These are phyloP conservation scores for Ophiothrix spiculata DNA, from an alignment of 35 echinoderm and acorn worm species.

Conservation along the genomic window DNA sequence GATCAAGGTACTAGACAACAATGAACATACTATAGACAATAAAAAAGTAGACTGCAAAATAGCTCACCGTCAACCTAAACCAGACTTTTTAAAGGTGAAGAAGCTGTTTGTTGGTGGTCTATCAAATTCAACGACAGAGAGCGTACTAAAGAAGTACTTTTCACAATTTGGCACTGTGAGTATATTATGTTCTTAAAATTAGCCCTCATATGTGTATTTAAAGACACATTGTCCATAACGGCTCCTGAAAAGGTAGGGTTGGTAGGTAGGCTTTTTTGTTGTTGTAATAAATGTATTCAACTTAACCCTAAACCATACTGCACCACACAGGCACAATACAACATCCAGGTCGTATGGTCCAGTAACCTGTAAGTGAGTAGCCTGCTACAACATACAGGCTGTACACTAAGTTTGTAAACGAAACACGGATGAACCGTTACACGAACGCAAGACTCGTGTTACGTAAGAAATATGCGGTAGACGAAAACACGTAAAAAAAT, in stretches of 20 bases:
- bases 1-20: background rate
- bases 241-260: background rate
- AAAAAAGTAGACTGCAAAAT: background rate
- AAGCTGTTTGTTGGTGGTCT: background rate
- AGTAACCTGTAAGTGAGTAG: background rate
- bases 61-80: background rate
- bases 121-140: background rate
- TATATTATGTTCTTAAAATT: background rate
- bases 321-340: too few species aligned
- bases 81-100: background rate
- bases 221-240: background rate
- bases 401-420: too few species aligned
- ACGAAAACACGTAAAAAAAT: too few species aligned
- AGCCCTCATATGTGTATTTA: background rate
- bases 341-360: too few species aligned
- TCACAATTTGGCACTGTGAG: background rate
- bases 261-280: background rate
- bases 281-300: too few species aligned
- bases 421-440: too few species aligned
- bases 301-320: too few species aligned
- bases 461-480: too few species aligned
- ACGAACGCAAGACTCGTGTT: too few species aligned
- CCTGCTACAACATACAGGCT: too few species aligned
- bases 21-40: background rate
- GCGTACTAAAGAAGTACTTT: background rate